A percentile compares a stretch with the other conserved stretches of the same genome.
phyloP scores from a whole-genome alignment of 2,888 invertebrate species.

The Byasa hedistus region DNA sequence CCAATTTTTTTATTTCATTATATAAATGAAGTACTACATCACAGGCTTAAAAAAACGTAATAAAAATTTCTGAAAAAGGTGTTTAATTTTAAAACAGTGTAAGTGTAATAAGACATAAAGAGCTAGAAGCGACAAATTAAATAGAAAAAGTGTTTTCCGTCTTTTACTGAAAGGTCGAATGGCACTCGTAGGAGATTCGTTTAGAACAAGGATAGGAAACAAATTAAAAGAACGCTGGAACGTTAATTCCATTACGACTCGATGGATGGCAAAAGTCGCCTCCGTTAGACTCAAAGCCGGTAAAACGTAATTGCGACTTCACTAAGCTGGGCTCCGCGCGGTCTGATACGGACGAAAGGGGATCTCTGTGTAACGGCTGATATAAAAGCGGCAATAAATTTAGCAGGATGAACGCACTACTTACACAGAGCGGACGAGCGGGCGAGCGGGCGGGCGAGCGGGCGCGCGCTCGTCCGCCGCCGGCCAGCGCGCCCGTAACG shows the following conservation, averaged over 20 bases:
- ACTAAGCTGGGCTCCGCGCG: constrained; percentile 76
- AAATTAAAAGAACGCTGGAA: constrained; percentile 77
- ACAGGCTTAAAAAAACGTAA: no score
- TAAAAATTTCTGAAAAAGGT: background rate
- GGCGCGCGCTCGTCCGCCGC: constrained; percentile 59
- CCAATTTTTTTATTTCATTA: no score
- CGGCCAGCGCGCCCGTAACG: constrained; percentile 55
- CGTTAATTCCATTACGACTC: constrained; percentile 79
- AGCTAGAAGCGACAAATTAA: constrained; percentile 24
- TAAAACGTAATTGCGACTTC: constrained; percentile 79
- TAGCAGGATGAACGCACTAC: constrained; percentile 80
- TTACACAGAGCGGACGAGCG: constrained; percentile 74
- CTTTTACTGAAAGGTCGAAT: constrained; percentile 34
- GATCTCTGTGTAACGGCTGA: constrained; percentile 76
- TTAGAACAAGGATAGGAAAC: constrained; percentile 67
- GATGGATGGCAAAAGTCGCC: constrained; percentile 78
- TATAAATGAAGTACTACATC: no score
- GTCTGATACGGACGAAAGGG: constrained; percentile 77
- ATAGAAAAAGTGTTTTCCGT: constrained; percentile 29
- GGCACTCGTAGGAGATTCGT: constrained; percentile 52
- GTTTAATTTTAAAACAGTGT: constrained; percentile 16
- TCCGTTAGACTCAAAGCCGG: constrained; percentile 74
- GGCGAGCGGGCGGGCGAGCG: no score
- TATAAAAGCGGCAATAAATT: constrained; percentile 80
- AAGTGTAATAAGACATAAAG: constrained; percentile 18